Base-by-base conservation (phyloP, 2,113 vertebrate genomes). In the Hipposideros armiger region DNA sequence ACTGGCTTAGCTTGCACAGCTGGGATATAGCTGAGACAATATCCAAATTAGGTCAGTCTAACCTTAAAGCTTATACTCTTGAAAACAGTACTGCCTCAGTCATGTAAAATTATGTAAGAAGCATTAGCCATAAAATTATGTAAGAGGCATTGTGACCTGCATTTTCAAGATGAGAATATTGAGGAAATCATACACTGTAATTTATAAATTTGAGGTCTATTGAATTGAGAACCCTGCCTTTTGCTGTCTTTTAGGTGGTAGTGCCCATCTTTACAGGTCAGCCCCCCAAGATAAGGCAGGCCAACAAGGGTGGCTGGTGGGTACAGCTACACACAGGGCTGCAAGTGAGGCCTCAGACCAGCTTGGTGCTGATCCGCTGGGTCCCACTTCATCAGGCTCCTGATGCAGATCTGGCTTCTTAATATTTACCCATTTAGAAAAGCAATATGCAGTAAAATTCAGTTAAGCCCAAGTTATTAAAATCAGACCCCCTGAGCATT, bases 341-440 rank as follows among this genome's bases (percentile, higher is more conserved):
- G 13, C 22, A n/a, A 32, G 24, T 0, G 30, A 32, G 50, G 62
- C 11, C 4, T 67, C 24, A 0, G 40, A 16, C 10, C 1, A 52
- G 54, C 58, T 30, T 50, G 80, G 45, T 13, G 40, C 32, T 47
- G 17, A 26, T 56, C 36, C 17, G 10, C 26, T 54, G 54, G 42
- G 28, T 87, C 45, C 5, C 36, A 42, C 28, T 16, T 47, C 26
- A 16, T 72, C 72, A 77, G n/a, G 42, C 10, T 89, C 52, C 82
- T 20, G 11, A 50, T 66, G 13, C 47, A 78, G 32, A 52, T 52
- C 19, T 62, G 0, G 87, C 45, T 86, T 56, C 32, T 11, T 78
- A 4, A 87, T 42, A 45, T 42, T 56, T 66, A 47, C 45, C 36
- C 54, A 9, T 64, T 96, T 70, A 45, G 70, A 92, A 94, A 96